Evolutionary conservation across 2,888 invertebrate species (phyloP).

Genomic region (Drosophila lacicola): DNA sequence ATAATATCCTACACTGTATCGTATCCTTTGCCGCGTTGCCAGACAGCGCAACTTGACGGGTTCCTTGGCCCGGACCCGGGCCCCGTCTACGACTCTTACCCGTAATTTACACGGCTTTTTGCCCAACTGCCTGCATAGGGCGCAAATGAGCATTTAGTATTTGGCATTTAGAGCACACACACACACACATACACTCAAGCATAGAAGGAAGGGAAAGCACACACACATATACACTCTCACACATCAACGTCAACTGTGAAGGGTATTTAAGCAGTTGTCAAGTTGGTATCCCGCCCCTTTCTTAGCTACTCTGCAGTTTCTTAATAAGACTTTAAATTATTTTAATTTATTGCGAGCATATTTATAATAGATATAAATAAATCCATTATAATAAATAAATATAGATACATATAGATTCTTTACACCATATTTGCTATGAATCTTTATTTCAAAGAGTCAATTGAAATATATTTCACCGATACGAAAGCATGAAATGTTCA

Average conservation of each 20-base stretch:
- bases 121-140: conserved; percentile 8
- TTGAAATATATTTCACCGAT: too few species aligned
- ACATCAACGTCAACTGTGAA: conserved; percentile 14
- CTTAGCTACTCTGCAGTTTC: background rate
- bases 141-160: conserved; percentile 58
- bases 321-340: background rate
- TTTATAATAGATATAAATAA: background rate
- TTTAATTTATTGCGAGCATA: background rate
- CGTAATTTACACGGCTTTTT: conserved; percentile 2
- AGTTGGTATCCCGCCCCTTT: background rate
- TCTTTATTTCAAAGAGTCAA: too few species aligned
- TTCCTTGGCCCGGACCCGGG: conserved; percentile 22
- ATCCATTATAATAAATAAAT: too few species aligned
- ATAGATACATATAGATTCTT: too few species aligned
- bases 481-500: background rate
- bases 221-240: conserved; percentile 6
- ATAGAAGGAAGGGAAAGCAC: background rate
- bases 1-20: conserved; percentile 79
- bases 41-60: conserved; percentile 54
- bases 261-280: conserved; percentile 53
- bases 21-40: conserved; percentile 50
- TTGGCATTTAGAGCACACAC: conserved; percentile 42
- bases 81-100: background rate
- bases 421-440: too few species aligned
- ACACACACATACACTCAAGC: conserved; percentile 5